Conservation (phyloP, 2,888 invertebrate genomes). For the Hesperia comma region DNA sequence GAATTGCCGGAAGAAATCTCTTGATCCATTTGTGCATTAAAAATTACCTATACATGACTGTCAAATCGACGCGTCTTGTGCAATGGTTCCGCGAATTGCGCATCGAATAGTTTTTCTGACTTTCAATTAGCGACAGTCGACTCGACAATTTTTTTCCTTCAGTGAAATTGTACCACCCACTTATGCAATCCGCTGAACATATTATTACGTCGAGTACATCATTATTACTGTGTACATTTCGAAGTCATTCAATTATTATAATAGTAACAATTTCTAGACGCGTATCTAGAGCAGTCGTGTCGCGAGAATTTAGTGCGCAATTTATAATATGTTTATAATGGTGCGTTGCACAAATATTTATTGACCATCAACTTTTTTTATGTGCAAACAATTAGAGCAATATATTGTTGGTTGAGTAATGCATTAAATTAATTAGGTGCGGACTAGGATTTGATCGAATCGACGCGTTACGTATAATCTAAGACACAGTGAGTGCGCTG, state of each 20-base stretch:
- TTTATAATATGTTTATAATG: not conserved
- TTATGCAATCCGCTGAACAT: constrained; percentile 39
- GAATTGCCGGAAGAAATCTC: constrained; percentile 30
- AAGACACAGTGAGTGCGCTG: constrained; percentile 37
- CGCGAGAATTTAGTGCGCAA: constrained; percentile 16
- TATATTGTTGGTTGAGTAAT: not conserved
- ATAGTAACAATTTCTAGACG: constrained; percentile 17
- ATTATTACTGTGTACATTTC: constrained; percentile 19
- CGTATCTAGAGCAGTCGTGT: constrained; percentile 26
- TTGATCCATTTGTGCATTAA: constrained; percentile 25
- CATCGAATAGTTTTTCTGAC: constrained; percentile 42
- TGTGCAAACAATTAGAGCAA: not conserved
- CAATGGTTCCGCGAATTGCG: constrained; percentile 40
- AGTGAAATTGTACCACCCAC: constrained; percentile 43
- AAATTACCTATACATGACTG: constrained; percentile 28
- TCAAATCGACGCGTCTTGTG: constrained; percentile 33
- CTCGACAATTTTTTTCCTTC: constrained; percentile 40
- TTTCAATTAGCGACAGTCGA: constrained; percentile 47
- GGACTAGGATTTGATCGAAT: constrained; percentile 37
- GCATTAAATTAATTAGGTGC: constrained; percentile 11
- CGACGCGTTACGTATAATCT: constrained; percentile 37
- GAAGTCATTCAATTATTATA: constrained; percentile 27
- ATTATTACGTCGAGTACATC: constrained; percentile 1
- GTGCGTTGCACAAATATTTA: not conserved
- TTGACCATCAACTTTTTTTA: not conserved